A percentile compares a stretch with the other conserved stretches of the same genome.
Conservation (phyloP, 2,113 vertebrate genomes). For the Heterotis niloticus region DNA sequence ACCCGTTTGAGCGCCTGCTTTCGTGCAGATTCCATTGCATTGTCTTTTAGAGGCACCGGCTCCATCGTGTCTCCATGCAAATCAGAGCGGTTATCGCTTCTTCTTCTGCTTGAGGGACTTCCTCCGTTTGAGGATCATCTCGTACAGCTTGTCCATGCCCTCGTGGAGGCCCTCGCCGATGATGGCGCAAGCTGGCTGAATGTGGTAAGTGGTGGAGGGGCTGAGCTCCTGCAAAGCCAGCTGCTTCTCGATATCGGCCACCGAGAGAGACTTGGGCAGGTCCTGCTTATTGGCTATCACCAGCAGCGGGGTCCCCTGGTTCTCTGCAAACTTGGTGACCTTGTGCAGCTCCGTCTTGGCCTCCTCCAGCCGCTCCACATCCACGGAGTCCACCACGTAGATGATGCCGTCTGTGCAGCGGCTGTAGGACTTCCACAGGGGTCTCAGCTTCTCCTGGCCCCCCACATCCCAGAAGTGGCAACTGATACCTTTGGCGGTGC, state of each 20-base stretch:
- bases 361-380: constrained; percentile 89
- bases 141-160: constrained; percentile 96
- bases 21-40: constrained; percentile 21
- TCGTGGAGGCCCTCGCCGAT: constrained; percentile 94
- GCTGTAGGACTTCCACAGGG: constrained; percentile 96
- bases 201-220: constrained; percentile 86
- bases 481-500: constrained; percentile 90
- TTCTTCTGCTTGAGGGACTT: constrained; percentile 92
- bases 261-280: constrained; percentile 84
- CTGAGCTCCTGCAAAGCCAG: constrained; percentile 87
- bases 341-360: constrained; percentile 93
- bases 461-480: constrained; percentile 98
- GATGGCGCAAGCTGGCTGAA: constrained; percentile 93
- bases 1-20: too few species aligned
- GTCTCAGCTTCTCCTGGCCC: constrained; percentile 93
- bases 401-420: constrained; percentile 96
- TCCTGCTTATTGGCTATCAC: constrained; percentile 98
- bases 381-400: constrained; percentile 96
- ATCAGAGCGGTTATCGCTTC: constrained; percentile 73
- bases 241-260: constrained; percentile 91
- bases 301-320: constrained; percentile 90
- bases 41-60: constrained; percentile 32
- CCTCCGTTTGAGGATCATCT: constrained; percentile 92
- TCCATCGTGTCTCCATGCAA: constrained; percentile 26
- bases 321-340: constrained; percentile 93